Percentiles rank a stretch among this genome's conserved stretches.
These are phyloP conservation scores for Congeria kusceri DNA, from an alignment of 2,888 invertebrate species.

Conservation along the genomic window DNA sequence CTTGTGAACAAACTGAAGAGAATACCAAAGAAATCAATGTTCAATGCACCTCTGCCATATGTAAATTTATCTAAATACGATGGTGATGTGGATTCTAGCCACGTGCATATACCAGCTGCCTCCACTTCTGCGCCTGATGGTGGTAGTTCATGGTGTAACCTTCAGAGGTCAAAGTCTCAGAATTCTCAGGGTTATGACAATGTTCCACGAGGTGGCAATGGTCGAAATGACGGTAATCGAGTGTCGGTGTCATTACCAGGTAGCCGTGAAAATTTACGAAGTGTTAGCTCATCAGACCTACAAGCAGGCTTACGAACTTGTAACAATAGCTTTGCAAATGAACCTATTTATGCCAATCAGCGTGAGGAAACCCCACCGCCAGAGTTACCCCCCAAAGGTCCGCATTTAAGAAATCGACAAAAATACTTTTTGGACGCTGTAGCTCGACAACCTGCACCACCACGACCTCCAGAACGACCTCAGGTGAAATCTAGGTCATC, in stretches of 20 bases:
- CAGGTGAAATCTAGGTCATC: conserved; percentile 36
- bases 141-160: conserved; percentile 25
- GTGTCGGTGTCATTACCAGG: conserved; percentile 54
- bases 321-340: conserved; percentile 43
- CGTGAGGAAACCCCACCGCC: conserved; percentile 72
- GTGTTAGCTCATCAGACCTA: conserved; percentile 56
- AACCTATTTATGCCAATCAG: conserved; percentile 78
- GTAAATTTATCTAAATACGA: conserved; percentile 79
- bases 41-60: conserved; percentile 79
- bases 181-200: conserved; percentile 56
- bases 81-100: conserved; percentile 68
- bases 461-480: conserved; percentile 51
- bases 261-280: conserved; percentile 59
- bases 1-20: conserved; percentile 73
- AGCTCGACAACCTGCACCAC: conserved; percentile 55
- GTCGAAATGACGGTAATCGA: conserved; percentile 56
- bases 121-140: conserved; percentile 60
- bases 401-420: conserved; percentile 67
- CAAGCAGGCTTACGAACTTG: conserved; percentile 21
- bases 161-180: conserved; percentile 44
- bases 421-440: conserved; percentile 32
- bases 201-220: conserved; percentile 31
- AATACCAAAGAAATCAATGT: conserved; percentile 71
- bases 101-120: conserved; percentile 70
- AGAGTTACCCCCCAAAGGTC: conserved; percentile 80